Conservation (phyloP, 2,113 vertebrate species). For the Telmatochromis sp. region DNA sequence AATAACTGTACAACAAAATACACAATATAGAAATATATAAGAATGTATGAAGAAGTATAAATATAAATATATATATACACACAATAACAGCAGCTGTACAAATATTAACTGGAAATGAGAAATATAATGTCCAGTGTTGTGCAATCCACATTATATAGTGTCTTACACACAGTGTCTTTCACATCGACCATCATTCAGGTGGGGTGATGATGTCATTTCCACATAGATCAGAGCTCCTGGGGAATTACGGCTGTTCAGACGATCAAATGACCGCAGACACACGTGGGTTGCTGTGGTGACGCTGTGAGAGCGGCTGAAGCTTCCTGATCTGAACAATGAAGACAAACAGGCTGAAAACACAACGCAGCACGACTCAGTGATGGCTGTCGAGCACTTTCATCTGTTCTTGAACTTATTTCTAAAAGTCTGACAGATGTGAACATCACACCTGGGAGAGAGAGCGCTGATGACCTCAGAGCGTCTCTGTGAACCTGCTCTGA, state of each 20-base stretch:
- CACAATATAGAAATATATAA: too few species aligned
- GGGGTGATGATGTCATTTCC: background rate
- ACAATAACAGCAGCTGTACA: too few species aligned
- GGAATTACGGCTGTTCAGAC: background rate
- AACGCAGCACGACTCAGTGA: background rate
- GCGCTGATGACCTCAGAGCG: background rate
- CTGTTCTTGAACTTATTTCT: background rate
- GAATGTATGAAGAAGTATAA: too few species aligned
- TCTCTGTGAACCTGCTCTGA: background rate
- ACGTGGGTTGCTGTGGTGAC: background rate
- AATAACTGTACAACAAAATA: too few species aligned
- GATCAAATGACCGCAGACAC: background rate
- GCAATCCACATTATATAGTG: too few species aligned
- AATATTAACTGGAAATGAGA: too few species aligned
- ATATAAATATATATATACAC: too few species aligned
- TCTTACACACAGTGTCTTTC: too few species aligned
- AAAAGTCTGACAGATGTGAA: background rate
- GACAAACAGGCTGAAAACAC: background rate
- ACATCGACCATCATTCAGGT: background rate
- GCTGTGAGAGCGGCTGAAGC: background rate
- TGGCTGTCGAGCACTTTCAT: background rate
- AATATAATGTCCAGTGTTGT: too few species aligned
- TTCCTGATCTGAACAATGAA: accelerated
- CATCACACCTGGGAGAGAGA: background rate
- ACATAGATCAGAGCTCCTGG: background rate